These are phyloP conservation scores for Sarcophaga carnaria DNA, from an alignment of 2,888 invertebrate species.

Conservation along the genomic window DNA sequence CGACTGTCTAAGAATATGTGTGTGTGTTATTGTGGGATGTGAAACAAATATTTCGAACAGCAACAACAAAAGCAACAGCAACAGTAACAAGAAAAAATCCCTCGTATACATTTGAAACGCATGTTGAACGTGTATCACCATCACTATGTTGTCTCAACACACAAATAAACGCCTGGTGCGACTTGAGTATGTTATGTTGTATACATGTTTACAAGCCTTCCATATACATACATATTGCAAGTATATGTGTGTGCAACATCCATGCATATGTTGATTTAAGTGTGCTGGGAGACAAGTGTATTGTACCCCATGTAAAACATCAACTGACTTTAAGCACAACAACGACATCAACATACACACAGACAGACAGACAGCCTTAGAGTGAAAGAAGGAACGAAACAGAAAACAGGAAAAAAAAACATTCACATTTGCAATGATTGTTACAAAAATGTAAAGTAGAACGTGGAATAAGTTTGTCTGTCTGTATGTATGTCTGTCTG, in stretches of 20 bases:
- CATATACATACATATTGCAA: constrained; percentile 19
- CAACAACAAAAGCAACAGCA: neutral
- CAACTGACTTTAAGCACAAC: constrained; percentile 65
- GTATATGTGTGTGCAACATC: constrained; percentile 61
- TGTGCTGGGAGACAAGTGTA: constrained; percentile 61
- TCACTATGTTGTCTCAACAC: neutral
- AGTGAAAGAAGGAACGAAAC: neutral
- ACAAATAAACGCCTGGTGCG: neutral
- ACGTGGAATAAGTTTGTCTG: constrained; percentile 26
- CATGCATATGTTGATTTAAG: constrained; percentile 67
- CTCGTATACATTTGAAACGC: constrained; percentile 60
- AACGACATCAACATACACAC: neutral
- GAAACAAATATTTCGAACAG: constrained; percentile 13
- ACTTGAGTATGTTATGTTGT: neutral
- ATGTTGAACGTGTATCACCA: constrained; percentile 41
- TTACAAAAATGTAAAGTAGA: constrained; percentile 57
- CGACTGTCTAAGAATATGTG: constrained; percentile 42
- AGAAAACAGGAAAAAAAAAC: constrained; percentile 8
- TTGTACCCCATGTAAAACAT: constrained; percentile 67
- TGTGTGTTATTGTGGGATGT: neutral
- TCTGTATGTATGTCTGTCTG: constrained; percentile 4
- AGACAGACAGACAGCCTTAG: constrained; percentile 11
- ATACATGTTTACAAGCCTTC: constrained; percentile 42
- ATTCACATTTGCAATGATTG: constrained; percentile 58
- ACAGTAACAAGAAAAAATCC: constrained; percentile 41